Evolutionary conservation across 2,888 invertebrate species (phyloP).

Genomic region (Acrocyrtus sp.): DNA sequence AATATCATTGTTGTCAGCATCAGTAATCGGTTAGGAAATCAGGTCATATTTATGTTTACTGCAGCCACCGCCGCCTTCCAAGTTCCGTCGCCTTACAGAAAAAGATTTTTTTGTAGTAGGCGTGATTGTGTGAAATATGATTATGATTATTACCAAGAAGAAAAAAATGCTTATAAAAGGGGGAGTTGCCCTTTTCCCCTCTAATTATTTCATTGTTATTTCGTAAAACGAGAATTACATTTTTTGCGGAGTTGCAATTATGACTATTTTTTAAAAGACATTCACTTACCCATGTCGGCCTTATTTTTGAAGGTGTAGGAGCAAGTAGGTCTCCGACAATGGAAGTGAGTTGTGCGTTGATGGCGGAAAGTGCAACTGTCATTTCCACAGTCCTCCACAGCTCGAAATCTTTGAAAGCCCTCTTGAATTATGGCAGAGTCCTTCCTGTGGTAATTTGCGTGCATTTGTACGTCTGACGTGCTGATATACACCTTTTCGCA

Average conservation of each 20-base stretch:
- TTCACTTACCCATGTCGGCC: constrained; percentile 94
- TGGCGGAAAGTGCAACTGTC: constrained; percentile 92
- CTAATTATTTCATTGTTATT: constrained; percentile 8
- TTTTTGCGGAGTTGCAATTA: not conserved
- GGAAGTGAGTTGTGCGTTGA: constrained; percentile 97
- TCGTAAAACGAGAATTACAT: not conserved
- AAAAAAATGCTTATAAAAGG: constrained; percentile 20
- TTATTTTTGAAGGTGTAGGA: constrained; percentile 98
- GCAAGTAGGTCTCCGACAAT: constrained; percentile 90
- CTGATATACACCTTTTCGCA: constrained; percentile 95
- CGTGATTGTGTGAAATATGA: constrained; percentile 23
- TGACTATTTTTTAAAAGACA: constrained; percentile 6
- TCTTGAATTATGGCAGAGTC: constrained; percentile 98
- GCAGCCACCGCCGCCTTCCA: no score
- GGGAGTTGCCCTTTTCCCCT: constrained; percentile 6
- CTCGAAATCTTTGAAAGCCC: constrained; percentile 95
- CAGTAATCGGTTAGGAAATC: no score
- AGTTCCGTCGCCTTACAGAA: not conserved
- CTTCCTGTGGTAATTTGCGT: constrained; percentile 97
- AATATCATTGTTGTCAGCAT: no score
- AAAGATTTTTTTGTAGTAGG: constrained; percentile 23
- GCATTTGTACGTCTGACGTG: constrained; percentile 99
- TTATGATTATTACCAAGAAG: not conserved
- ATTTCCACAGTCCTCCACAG: constrained; percentile 94
- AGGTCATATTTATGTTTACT: no score